phyloP scores from a whole-genome alignment of 2,113 vertebrate genomes.

The Equus przewalskii region DNA sequence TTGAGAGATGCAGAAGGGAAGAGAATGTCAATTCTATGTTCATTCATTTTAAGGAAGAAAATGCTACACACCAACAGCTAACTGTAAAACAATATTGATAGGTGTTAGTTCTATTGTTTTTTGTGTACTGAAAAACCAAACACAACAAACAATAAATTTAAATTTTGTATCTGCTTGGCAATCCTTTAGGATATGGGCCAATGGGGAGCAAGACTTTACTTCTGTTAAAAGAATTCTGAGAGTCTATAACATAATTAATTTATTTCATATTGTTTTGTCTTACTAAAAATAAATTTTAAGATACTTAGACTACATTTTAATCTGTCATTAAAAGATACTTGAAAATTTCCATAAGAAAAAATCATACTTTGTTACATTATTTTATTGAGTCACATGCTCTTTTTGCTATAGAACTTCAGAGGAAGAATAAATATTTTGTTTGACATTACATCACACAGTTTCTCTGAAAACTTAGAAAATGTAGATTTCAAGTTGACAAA shows the following conservation, averaged over 20 bases:
- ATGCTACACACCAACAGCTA: not conserved
- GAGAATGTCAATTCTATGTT: not conserved
- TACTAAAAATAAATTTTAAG: not conserved
- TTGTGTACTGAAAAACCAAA: not conserved
- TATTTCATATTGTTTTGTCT: not conserved
- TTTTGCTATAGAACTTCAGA: conserved; percentile 17
- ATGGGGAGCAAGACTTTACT: not conserved
- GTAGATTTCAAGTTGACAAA: not conserved
- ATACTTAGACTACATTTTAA: not conserved
- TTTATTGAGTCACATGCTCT: not conserved
- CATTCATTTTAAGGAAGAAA: not conserved
- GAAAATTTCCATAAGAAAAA: not conserved
- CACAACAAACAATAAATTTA: not conserved
- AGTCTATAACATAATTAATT: not conserved
- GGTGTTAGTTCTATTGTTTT: not conserved
- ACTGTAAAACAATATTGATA: not conserved
- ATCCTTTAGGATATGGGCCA: not conserved
- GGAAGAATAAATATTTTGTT: not conserved
- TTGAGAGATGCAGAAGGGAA: not conserved
- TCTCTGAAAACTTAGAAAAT: not conserved
- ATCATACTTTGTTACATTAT: not conserved
- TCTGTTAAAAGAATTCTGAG: not conserved
- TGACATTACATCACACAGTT: not conserved
- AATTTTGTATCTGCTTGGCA: not conserved
- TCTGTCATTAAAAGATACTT: not conserved